These are phyloP conservation scores for Apeira syringaria DNA, from an alignment of 2,888 invertebrate species.

Conservation along the genomic window DNA sequence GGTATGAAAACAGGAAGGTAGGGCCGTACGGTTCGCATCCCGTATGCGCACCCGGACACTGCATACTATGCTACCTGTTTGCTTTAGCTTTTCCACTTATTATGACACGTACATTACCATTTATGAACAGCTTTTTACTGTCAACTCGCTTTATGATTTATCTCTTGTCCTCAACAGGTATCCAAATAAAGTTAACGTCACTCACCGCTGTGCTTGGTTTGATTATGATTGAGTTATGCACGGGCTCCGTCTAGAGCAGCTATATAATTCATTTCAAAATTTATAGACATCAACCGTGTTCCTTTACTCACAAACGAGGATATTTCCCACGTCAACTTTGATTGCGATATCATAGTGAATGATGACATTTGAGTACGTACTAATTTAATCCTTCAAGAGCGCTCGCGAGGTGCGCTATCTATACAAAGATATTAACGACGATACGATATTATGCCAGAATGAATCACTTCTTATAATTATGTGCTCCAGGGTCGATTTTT, in stretches of 20 bases:
- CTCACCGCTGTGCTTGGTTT: constrained; percentile 37
- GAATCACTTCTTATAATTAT: constrained; percentile 54
- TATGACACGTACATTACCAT: constrained; percentile 49
- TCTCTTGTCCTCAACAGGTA: constrained; percentile 14
- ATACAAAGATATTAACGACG: constrained; percentile 56
- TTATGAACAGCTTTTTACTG: constrained; percentile 47
- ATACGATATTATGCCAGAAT: constrained; percentile 38
- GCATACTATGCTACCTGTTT: constrained; percentile 60
- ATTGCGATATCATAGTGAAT: constrained; percentile 78
- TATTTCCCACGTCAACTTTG: constrained; percentile 81
- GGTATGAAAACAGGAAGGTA: constrained; percentile 65
- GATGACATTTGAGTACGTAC: constrained; percentile 75
- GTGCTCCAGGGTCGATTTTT: constrained; percentile 60
- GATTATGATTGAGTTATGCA: constrained; percentile 74
- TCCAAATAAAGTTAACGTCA: constrained; percentile 29
- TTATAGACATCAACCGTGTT: constrained; percentile 65
- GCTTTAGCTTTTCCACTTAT: constrained; percentile 61
- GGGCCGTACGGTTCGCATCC: constrained; percentile 62
- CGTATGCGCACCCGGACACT: constrained; percentile 64
- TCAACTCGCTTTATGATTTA: constrained; percentile 33
- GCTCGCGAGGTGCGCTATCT: constrained; percentile 58
- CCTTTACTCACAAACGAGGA: constrained; percentile 73
- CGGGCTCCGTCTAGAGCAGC: constrained; percentile 52
- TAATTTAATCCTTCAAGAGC: constrained; percentile 67
- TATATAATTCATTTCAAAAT: constrained; percentile 75